phyloP scores from a whole-genome alignment of 2,113 vertebrate genomes.

The Laterallus jamaicensis region DNA sequence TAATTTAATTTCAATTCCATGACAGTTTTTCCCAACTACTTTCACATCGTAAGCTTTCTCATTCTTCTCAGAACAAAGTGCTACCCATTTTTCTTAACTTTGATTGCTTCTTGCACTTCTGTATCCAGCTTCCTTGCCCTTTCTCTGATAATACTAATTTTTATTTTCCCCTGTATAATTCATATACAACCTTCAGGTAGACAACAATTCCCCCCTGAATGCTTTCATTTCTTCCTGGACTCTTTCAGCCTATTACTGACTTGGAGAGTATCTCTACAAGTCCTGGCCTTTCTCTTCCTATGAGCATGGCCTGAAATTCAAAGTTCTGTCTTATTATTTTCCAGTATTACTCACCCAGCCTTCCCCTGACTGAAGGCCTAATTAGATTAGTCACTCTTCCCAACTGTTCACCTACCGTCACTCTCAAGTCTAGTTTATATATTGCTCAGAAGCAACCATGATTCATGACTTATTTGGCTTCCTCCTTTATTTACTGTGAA shows the following conservation, averaged over 20 bases:
- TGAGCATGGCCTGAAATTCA: neutral
- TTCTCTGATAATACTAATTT: neutral
- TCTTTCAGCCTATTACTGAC: neutral
- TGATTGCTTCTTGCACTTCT: neutral
- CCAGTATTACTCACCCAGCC: neutral
- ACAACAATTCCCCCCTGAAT: neutral
- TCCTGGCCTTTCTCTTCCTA: neutral
- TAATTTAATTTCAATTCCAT: neutral
- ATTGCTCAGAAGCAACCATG: neutral
- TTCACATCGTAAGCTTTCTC: neutral
- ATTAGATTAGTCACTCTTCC: conserved; percentile 1
- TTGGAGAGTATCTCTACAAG: neutral
- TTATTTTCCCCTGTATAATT: neutral
- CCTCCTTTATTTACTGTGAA: neutral
- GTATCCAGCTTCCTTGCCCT: neutral
- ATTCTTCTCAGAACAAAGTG: neutral
- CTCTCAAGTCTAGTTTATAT: neutral
- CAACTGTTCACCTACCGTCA: neutral
- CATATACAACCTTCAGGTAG: neutral
- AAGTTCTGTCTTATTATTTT: neutral
- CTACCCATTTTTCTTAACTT: neutral
- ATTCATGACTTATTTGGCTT: neutral
- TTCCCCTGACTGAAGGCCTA: neutral
- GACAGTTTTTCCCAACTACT: neutral
- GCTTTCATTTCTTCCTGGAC: neutral